A percentile compares a stretch with the other conserved stretches of the same genome.
phyloP scores from a whole-genome alignment of 1,140 invertebrate genomes.

The Thereuonema tuberculata region DNA sequence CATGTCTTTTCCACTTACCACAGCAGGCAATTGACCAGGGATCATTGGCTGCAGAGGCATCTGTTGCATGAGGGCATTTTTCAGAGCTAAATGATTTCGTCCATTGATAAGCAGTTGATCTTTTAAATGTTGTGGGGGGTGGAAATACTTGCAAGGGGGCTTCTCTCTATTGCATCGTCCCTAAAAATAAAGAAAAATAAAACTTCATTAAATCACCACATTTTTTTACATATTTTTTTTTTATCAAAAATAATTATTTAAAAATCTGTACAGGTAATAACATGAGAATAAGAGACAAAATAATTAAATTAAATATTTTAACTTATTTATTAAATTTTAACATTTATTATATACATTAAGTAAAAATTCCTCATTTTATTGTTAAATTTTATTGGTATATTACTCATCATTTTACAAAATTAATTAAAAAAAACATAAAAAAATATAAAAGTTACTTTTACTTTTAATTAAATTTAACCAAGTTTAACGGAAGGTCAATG shows the following conservation, averaged over 20 bases:
- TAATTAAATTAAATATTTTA: not conserved
- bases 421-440: no score
- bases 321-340: no score
- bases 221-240: not conserved
- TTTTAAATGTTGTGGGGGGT: slow-evolving; percentile 98
- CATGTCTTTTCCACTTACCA: slow-evolving; percentile 73
- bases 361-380: no score
- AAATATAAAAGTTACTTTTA: no score
- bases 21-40: slow-evolving; percentile 71
- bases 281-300: not conserved
- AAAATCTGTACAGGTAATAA: no score
- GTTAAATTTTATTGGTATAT: no score
- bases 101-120: slow-evolving; percentile 99
- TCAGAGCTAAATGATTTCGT: slow-evolving; percentile 94
- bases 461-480: no score
- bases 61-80: slow-evolving; percentile 91
- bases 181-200: slow-evolving; percentile 38
- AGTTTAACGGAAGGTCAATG: no score
- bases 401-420: no score
- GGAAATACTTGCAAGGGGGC: slow-evolving; percentile 99
- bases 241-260: not conserved
- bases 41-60: slow-evolving; percentile 80
- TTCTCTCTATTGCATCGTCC: slow-evolving; percentile 99
- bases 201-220: not conserved
- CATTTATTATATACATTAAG: no score